Evolutionary conservation across 1,140 invertebrate species (phyloP).

Genomic region (Pantala flavescens): DNA sequence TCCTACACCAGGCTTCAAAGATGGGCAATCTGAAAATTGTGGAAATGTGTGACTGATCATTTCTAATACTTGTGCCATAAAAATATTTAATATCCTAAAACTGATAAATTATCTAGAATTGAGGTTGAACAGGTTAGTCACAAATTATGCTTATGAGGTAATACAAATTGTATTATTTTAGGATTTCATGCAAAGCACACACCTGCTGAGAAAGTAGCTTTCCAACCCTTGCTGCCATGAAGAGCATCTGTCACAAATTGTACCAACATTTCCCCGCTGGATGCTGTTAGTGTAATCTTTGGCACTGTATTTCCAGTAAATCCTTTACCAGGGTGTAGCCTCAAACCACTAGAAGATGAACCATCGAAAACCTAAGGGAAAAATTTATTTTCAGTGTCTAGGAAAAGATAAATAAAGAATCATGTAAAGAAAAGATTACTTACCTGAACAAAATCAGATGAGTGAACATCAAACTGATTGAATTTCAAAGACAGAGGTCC

Average conservation of each 20-base stretch:
- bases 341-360: constrained; percentile 65
- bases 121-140: too few relatives aligned
- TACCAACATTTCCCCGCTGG: constrained; percentile 82
- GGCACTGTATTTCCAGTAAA: constrained; percentile 71
- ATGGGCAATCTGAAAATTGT: constrained; percentile 68
- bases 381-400: not conserved
- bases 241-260: constrained; percentile 81
- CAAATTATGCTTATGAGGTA: too few relatives aligned
- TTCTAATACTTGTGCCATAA: too few relatives aligned
- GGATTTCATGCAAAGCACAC: constrained; percentile 15
- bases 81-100: too few relatives aligned
- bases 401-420: not conserved
- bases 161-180: too few relatives aligned
- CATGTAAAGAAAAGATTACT: constrained; percentile 9
- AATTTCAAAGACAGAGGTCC: constrained; percentile 81
- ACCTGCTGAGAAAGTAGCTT: constrained; percentile 85
- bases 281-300: constrained; percentile 80
- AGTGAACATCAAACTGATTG: constrained; percentile 72
- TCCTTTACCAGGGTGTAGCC: constrained; percentile 78
- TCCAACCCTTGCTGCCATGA: constrained; percentile 73
- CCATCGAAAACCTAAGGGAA: constrained; percentile 68
- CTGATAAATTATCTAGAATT: too few relatives aligned
- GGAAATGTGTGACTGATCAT: not conserved
- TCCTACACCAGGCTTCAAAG: constrained; percentile 68
- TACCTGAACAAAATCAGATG: constrained; percentile 75